Base-by-base conservation (phyloP, 2,113 vertebrate genomes). In the Tretioscincus oriximinensis region DNA sequence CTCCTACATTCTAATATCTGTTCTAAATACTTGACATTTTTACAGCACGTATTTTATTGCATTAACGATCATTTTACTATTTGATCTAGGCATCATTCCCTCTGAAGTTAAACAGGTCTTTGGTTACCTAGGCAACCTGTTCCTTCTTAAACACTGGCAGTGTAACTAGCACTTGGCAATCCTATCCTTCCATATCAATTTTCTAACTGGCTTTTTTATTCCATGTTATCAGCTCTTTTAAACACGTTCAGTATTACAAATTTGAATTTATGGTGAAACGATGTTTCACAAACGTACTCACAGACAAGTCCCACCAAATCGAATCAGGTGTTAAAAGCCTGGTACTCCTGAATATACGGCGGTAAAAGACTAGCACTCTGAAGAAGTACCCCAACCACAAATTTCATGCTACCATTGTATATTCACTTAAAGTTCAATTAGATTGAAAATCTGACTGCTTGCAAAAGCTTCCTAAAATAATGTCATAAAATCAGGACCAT, bases 91-190 rank as follows among this genome's bases (percentile, higher is more conserved):
- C 77, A 9, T 76, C 31, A 28, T 66, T 18, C 35, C 28, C 28
- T 70, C n/a, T 49, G 21, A 81, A 31, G 12, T 69, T 76, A 74
- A 74, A 70, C 35, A 70, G 74, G 58, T 82, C n/a, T 70, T n/a
- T 10, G 58, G 54, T 69, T 64, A 69, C 80, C 73, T 82, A 69
- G 54, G 73, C 41, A 82, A 63, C 80, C 26, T 76, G 31, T 70
- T 63, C 65, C 41, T 74, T 66, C 63, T 63, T 64, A 70, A 66
- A 70, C 45, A 69, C 76, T 76, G 41, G 18, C 35, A 70, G 6
- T 61, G 69, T 76, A 76, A 18, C 18, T 21, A 31, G 4, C 51
- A 63, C n/a, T 61, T 49, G 73, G 58, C 66, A 76, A 29, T 22
- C 20, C 26, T 26, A 54, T 61, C 73, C 35, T 61, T 49, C 29